Conservation (phyloP, 2,113 vertebrate species). For the Phylloscopus trochiloides region DNA sequence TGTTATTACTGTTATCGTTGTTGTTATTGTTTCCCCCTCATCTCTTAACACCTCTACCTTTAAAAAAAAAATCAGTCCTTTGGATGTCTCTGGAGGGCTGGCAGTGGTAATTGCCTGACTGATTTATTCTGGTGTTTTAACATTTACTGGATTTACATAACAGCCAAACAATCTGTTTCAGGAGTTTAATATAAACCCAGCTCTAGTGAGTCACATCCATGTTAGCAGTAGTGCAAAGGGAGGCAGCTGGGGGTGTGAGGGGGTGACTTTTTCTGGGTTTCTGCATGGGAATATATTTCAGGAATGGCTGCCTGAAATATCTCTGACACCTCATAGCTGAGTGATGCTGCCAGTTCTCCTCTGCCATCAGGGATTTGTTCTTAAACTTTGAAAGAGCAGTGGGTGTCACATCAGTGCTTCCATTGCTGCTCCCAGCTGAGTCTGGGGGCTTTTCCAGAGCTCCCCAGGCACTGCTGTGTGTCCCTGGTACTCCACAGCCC, state of each 20-base stretch:
- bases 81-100: background rate
- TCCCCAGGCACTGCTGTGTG: background rate
- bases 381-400: background rate
- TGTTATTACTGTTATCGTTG: background rate
- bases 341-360: background rate
- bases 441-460: background rate
- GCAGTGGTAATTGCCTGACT: conserved; percentile 20
- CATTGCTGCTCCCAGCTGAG: background rate
- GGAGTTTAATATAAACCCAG: conserved; percentile 59
- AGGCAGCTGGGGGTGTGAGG: conserved; percentile 42
- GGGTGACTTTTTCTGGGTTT: conserved; percentile 40
- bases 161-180: conserved; percentile 65
- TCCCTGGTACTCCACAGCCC: background rate
- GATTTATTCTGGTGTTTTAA: conserved; percentile 58
- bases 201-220: conserved; percentile 50
- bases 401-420: background rate
- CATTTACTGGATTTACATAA: conserved; percentile 63
- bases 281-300: conserved; percentile 25
- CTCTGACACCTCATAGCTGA: background rate
- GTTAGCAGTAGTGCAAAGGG: conserved; percentile 10
- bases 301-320: conserved; percentile 31
- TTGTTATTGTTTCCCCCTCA: background rate
- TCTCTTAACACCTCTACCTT: background rate
- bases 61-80: background rate
- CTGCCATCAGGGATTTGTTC: background rate